Conservation (phyloP, 2,113 vertebrate species). For the Clarias gariepinus region DNA sequence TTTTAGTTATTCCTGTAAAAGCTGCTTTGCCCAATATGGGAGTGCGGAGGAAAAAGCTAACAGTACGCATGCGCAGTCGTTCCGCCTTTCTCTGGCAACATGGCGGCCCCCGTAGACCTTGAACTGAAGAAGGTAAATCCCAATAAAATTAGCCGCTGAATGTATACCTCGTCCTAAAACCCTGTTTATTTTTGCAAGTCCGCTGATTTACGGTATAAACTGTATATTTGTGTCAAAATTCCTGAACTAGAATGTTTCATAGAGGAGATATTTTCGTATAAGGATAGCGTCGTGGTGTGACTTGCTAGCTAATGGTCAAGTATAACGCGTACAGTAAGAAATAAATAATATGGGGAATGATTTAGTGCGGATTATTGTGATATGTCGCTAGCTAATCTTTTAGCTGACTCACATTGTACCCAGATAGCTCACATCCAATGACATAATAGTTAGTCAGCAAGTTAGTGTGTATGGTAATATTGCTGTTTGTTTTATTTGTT, state of each 20-base stretch:
- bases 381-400: not conserved
- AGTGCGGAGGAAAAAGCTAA: not conserved
- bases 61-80: slow-evolving; percentile 47
- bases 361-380: not conserved
- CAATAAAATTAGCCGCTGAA: not conserved
- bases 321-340: not conserved
- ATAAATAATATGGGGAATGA: not conserved
- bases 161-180: not conserved
- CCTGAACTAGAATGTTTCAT: not conserved
- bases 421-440: not conserved
- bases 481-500: not conserved
- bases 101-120: slow-evolving; percentile 73
- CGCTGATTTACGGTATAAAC: not conserved
- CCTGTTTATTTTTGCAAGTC: not conserved
- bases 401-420: not conserved
- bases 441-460: not conserved
- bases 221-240: not conserved
- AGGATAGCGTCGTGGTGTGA: not conserved
- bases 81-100: slow-evolving; percentile 49
- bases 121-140: slow-evolving; percentile 75
- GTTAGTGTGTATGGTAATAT: not conserved
- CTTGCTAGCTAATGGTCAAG: not conserved
- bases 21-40: not conserved
- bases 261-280: not conserved
- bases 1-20: not conserved